A percentile compares a stretch with the other conserved stretches of the same genome.
Conservation (phyloP, 2,797 vertebrate genomes). For the Alcedo atthis region DNA sequence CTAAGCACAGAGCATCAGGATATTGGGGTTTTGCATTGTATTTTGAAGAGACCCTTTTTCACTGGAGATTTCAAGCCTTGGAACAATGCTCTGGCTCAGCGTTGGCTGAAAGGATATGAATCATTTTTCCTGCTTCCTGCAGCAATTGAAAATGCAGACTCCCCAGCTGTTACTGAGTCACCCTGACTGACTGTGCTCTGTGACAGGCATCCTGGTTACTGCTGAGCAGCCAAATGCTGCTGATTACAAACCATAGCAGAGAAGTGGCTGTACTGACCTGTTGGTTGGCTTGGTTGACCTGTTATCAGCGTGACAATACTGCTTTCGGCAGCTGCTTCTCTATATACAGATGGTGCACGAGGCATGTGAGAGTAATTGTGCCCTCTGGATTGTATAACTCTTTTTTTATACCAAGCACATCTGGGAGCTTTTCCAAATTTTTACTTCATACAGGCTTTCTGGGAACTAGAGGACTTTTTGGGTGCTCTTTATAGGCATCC, state of each 20-base stretch:
- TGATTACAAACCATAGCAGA: accelerated
- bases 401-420: background rate
- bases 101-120: background rate
- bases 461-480: background rate
- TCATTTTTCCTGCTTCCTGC: constrained; percentile 44
- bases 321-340: background rate
- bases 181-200: background rate
- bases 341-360: accelerated
- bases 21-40: background rate
- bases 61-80: background rate
- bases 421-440: background rate
- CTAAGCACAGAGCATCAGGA: background rate
- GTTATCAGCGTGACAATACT: background rate
- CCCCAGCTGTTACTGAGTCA: background rate
- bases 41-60: background rate
- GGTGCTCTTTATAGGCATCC: background rate
- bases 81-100: accelerated
- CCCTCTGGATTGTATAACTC: background rate
- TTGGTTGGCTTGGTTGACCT: background rate
- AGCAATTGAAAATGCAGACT: background rate
- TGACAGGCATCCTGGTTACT: accelerated
- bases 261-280: background rate
- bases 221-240: background rate
- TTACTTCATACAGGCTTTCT: background rate
- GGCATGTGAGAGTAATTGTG: background rate